Evolutionary conservation across 2,113 vertebrate species (phyloP).

Genomic region (Thalassoma bifasciatum): DNA sequence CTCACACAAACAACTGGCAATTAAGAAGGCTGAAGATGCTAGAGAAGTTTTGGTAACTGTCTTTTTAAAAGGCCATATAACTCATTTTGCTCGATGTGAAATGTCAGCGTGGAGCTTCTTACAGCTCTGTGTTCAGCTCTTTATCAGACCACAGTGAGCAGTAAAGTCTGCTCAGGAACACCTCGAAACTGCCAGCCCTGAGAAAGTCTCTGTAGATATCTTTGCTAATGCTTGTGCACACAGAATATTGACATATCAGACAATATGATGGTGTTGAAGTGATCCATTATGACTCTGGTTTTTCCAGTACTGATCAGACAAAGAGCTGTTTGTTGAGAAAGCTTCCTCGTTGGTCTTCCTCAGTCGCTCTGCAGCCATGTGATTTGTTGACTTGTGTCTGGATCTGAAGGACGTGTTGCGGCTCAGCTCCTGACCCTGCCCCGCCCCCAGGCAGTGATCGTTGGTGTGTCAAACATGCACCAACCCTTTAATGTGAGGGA

Average conservation of each 20-base stretch:
- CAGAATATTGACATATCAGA: constrained; percentile 34
- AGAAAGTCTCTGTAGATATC: constrained; percentile 9
- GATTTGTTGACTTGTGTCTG: constrained; percentile 60
- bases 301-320: constrained; percentile 66
- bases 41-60: neutral
- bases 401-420: constrained; percentile 30
- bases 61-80: constrained; percentile 12
- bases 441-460: neutral
- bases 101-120: constrained; percentile 8
- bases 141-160: constrained; percentile 16
- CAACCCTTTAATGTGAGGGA: constrained; percentile 21
- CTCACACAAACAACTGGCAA: constrained; percentile 11
- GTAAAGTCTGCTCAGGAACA: constrained; percentile 17
- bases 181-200: constrained; percentile 4
- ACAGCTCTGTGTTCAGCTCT: constrained; percentile 2
- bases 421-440: constrained; percentile 9
- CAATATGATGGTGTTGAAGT: constrained; percentile 36
- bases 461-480: neutral
- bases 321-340: constrained; percentile 56
- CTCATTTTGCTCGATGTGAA: constrained; percentile 3
- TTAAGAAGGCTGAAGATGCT: constrained; percentile 6
- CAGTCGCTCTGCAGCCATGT: constrained; percentile 31
- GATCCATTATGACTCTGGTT: constrained; percentile 54
- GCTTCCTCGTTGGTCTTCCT: constrained; percentile 47
- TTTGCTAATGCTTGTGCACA: constrained; percentile 33